phyloP scores from a whole-genome alignment of 2,113 vertebrate species.

The Urocitellus parryii region DNA sequence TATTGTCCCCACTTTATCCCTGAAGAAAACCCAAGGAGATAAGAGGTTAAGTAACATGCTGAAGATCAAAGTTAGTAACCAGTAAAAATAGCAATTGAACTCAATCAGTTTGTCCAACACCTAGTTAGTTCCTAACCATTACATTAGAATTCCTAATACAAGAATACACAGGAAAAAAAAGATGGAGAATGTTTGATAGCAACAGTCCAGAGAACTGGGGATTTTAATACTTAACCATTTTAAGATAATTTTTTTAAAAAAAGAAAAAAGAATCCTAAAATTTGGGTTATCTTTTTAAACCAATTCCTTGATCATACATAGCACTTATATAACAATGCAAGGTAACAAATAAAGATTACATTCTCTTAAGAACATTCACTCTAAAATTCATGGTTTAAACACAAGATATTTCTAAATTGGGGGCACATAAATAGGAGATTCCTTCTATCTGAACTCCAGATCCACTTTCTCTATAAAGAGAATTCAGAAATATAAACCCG shows the following conservation, averaged over 20 bases:
- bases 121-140: neutral
- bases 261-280: constrained; percentile 8
- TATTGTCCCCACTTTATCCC: neutral
- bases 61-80: neutral
- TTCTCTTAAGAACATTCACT: neutral
- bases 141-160: neutral
- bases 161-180: neutral
- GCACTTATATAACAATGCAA: constrained; percentile 41
- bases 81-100: neutral
- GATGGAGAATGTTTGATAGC: constrained; percentile 6
- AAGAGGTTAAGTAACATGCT: constrained; percentile 22
- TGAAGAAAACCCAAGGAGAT: neutral
- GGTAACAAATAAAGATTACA: neutral
- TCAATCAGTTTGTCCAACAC: neutral
- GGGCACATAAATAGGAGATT: neutral
- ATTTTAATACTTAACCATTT: constrained; percentile 54
- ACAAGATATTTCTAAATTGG: neutral
- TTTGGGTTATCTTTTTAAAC: constrained; percentile 27
- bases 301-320: constrained; percentile 14
- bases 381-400: constrained; percentile 30
- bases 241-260: neutral
- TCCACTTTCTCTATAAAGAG: neutral
- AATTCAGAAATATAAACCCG: neutral
- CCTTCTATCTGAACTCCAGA: neutral
- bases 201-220: neutral